Conservation (phyloP, 2,888 invertebrate species). For the Sicus ferrugineus region DNA sequence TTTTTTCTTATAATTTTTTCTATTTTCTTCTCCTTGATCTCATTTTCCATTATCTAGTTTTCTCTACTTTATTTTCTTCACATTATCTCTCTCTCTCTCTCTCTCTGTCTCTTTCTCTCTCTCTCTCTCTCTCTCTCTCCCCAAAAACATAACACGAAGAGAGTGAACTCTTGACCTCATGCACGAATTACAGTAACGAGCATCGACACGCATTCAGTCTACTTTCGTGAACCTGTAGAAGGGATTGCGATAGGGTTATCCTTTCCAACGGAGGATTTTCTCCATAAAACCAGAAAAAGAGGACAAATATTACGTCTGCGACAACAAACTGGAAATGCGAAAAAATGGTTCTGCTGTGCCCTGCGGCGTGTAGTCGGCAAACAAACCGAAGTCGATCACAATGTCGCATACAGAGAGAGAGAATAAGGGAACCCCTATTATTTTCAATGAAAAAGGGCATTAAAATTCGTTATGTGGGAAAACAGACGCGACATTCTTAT, state of each 20-base stretch:
- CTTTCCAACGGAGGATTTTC: not conserved
- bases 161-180: slow-evolving; percentile 6
- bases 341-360: not conserved
- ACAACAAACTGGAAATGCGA: not conserved
- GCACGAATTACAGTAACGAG: slow-evolving; percentile 8
- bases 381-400: slow-evolving; percentile 9
- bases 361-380: not conserved
- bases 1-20: too few species aligned
- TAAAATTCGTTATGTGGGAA: too few species aligned
- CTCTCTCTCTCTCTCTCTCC: not conserved
- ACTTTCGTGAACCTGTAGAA: not conserved
- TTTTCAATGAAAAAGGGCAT: too few species aligned
- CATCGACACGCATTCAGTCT: slow-evolving; percentile 6
- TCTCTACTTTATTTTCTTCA: not conserved
- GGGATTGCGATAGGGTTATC: slow-evolving; percentile 5
- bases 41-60: too few species aligned
- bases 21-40: too few species aligned
- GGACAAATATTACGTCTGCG: not conserved
- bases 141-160: not conserved
- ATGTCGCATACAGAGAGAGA: slow-evolving; percentile 13
- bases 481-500: too few species aligned
- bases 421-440: too few species aligned
- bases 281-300: not conserved
- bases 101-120: not conserved
- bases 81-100: too few species aligned